Conservation (phyloP, 2,888 invertebrate genomes). For the Sinelater perroti region DNA sequence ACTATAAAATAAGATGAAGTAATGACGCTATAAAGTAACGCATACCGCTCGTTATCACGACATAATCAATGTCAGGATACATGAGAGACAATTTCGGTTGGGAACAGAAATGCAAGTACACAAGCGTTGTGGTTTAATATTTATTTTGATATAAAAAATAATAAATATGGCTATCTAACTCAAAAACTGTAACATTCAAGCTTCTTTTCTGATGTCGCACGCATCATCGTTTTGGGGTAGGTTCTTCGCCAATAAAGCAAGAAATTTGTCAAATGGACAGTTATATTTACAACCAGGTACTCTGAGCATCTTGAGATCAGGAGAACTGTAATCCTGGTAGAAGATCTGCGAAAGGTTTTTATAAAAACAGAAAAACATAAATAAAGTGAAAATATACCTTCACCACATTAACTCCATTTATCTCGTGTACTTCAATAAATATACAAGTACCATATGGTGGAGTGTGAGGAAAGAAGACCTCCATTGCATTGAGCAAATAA, state of each 20-base stretch:
- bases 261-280: slow-evolving; percentile 29
- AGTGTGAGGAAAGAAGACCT: slow-evolving; percentile 58
- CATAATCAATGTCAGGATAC: no score
- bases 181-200: no score
- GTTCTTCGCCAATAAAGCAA: slow-evolving; percentile 9
- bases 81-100: no score
- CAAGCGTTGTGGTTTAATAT: no score
- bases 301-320: slow-evolving; percentile 11
- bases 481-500: slow-evolving; percentile 59
- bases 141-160: no score
- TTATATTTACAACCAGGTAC: slow-evolving; percentile 24
- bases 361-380: not conserved
- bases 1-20: no score
- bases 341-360: slow-evolving; percentile 29
- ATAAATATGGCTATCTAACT: no score
- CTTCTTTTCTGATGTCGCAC: no score
- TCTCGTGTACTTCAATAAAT: slow-evolving; percentile 47
- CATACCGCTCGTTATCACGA: no score
- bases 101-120: no score
- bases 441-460: slow-evolving; percentile 49
- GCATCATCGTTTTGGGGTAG: slow-evolving; percentile 5
- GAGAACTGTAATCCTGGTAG: slow-evolving; percentile 24
- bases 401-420: slow-evolving; percentile 45
- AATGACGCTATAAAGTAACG: no score
- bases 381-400: slow-evolving; percentile 49